Evolutionary conservation across 2,797 vertebrate genomes (phyloP).

Genomic region (Macropodus opercularis): DNA sequence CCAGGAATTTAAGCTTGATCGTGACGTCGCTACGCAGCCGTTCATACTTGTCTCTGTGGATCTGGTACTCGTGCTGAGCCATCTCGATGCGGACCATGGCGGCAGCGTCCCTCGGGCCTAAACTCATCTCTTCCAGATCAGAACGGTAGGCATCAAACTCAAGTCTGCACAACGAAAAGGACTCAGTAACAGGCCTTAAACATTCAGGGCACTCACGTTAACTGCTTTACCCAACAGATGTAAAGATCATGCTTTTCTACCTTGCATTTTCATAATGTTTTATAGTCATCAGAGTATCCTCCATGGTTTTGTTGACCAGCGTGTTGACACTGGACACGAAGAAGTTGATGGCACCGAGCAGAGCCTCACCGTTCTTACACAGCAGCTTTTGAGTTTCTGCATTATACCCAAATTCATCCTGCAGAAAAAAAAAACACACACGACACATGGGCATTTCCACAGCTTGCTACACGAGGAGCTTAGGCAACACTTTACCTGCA

Average conservation of each 20-base stretch:
- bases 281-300: constrained; percentile 95
- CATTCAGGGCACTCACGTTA: background rate
- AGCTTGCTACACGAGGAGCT: background rate
- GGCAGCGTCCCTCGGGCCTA: constrained; percentile 88
- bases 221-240: background rate
- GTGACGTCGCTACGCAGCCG: constrained; percentile 93
- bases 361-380: constrained; percentile 94
- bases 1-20: constrained; percentile 97
- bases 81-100: constrained; percentile 89
- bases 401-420: constrained; percentile 99
- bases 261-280: constrained; percentile 94
- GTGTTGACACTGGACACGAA: constrained; percentile 97
- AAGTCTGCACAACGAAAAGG: constrained; percentile 77
- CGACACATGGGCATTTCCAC: background rate
- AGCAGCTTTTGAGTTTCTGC: constrained; percentile 95
- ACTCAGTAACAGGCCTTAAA: background rate
- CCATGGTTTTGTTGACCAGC: constrained; percentile 97
- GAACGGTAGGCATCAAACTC: constrained; percentile 96
- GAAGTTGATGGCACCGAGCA: constrained; percentile 94
- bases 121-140: constrained; percentile 94
- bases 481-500: constrained; percentile 84
- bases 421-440: constrained; percentile 16
- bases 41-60: constrained; percentile 94
- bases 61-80: constrained; percentile 92
- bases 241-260: constrained; percentile 39